phyloP scores from a whole-genome alignment of 1,140 invertebrate genomes.

The Rhagoletis zephyria region DNA sequence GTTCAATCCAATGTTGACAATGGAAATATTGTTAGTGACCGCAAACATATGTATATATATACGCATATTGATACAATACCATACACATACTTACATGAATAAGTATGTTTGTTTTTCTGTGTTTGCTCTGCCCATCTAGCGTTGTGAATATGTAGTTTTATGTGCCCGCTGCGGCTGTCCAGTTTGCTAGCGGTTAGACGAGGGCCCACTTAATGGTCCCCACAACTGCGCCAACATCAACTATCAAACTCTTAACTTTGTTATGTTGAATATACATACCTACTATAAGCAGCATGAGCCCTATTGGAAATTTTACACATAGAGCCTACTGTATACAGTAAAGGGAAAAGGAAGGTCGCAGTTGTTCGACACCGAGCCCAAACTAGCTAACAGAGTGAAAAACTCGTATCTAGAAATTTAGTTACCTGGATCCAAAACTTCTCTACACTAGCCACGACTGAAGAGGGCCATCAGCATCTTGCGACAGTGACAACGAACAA shows the following conservation, averaged over 20 bases:
- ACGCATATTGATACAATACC: background rate
- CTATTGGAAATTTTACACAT: too few species aligned
- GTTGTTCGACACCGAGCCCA: too few species aligned
- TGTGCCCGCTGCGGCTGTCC: conserved; percentile 8
- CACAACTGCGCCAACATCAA: conserved; percentile 37
- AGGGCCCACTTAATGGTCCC: conserved; percentile 28
- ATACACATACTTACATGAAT: background rate
- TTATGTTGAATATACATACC: background rate
- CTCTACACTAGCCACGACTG: too few species aligned
- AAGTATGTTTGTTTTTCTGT: background rate
- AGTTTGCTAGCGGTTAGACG: conserved; percentile 22
- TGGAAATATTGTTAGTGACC: conserved; percentile 36
- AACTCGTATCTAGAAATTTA: too few species aligned
- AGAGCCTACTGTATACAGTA: too few species aligned
- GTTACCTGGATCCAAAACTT: too few species aligned
- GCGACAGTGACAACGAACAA: too few species aligned
- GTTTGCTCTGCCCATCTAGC: conserved; percentile 40
- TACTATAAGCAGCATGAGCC: too few species aligned
- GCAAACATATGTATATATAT: background rate
- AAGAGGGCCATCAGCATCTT: too few species aligned
- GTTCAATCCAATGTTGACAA: conserved; percentile 41
- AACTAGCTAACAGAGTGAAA: background rate
- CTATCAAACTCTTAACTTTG: conserved; percentile 14
- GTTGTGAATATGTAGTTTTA: background rate
- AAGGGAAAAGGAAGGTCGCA: too few species aligned